phyloP scores from a whole-genome alignment of 2,113 vertebrate genomes.

The Perca schrenkii region DNA sequence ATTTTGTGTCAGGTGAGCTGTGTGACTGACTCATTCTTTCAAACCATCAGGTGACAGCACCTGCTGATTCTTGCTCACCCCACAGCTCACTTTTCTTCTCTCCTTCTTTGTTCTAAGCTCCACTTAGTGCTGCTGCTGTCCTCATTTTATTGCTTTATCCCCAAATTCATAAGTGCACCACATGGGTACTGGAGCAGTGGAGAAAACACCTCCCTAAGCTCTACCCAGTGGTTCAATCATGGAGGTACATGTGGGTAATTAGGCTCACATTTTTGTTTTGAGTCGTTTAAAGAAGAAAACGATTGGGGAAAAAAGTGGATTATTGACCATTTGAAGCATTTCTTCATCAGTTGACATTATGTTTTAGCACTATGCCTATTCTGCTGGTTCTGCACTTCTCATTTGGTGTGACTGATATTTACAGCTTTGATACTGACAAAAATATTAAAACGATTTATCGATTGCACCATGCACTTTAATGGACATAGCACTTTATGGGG shows the following conservation, averaged over 20 bases:
- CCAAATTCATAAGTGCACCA: slow-evolving; percentile 4
- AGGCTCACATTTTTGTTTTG: not conserved
- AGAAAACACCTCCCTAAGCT: not conserved
- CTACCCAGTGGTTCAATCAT: slow-evolving; percentile 8
- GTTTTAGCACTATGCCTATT: not conserved
- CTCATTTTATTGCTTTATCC: slow-evolving; percentile 2
- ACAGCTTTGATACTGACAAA: no score
- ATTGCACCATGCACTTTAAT: no score
- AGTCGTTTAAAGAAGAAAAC: not conserved
- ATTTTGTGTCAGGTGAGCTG: slow-evolving; percentile 31
- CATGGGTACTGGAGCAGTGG: not conserved
- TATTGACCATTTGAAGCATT: not conserved
- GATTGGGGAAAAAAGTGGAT: not conserved
- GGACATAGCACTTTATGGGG: no score
- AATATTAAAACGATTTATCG: no score
- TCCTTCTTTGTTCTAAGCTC: not conserved
- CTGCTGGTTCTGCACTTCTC: not conserved
- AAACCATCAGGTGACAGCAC: slow-evolving; percentile 54
- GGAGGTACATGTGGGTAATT: not conserved
- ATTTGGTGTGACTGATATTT: not conserved
- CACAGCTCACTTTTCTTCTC: slow-evolving; percentile 14
- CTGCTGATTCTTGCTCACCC: slow-evolving; percentile 46
- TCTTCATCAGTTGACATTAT: not conserved
- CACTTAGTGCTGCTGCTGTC: slow-evolving; percentile 8
- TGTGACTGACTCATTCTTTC: slow-evolving; percentile 11